phyloP scores from a whole-genome alignment of 64 coral and sea anemone genomes.

The Dendrophyllia cribrosa region DNA sequence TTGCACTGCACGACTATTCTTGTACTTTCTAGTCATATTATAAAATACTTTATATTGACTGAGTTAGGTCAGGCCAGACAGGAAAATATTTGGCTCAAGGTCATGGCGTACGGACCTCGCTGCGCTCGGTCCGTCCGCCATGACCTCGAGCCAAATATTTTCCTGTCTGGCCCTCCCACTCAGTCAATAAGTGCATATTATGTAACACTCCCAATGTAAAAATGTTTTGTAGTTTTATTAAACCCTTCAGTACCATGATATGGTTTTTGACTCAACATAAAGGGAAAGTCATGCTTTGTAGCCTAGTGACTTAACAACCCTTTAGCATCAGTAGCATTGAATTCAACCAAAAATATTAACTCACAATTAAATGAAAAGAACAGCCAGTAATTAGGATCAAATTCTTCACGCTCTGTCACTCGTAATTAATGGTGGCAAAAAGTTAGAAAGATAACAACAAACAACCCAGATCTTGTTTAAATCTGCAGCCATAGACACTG shows the following conservation, averaged over 20 bases:
- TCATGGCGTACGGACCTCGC: too few species aligned
- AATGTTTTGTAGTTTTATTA: not conserved
- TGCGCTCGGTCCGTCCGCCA: too few species aligned
- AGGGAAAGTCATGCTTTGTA: not conserved
- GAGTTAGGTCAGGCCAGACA: too few species aligned
- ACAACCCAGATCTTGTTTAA: slow-evolving; percentile 70
- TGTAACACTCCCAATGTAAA: not conserved
- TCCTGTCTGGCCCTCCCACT: too few species aligned
- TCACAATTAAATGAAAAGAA: not conserved
- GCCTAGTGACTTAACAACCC: not conserved
- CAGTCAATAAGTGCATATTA: too few species aligned
- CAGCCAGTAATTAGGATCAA: not conserved
- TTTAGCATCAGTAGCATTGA: not conserved
- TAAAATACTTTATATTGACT: too few species aligned
- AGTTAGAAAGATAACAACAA: slow-evolving; percentile 66
- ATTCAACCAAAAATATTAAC: not conserved
- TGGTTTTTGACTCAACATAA: not conserved
- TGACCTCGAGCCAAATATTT: too few species aligned
- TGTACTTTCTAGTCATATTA: too few species aligned
- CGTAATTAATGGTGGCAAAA: slow-evolving; percentile 65
- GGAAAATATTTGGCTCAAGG: too few species aligned
- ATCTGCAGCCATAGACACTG: slow-evolving; percentile 67
- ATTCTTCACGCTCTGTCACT: slow-evolving; percentile 30
- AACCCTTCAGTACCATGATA: not conserved
- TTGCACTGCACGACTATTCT: too few species aligned